A percentile compares a stretch with the other conserved stretches of the same genome.
Conservation (phyloP, 1,140 invertebrate genomes). For the Drosophila saltans region DNA sequence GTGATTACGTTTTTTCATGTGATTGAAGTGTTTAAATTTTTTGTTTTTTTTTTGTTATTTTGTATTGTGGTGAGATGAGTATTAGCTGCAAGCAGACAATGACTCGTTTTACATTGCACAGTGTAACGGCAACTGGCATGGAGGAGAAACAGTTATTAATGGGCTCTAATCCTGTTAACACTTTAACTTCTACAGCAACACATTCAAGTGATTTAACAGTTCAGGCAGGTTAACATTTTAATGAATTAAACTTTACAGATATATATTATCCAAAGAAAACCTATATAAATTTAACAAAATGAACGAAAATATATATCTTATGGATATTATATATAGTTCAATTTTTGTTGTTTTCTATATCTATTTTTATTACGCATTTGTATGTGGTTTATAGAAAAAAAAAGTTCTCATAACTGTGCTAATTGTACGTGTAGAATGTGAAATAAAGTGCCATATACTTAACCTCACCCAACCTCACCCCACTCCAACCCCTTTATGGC, state of each 20-base stretch:
- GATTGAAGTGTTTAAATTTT: constrained; percentile 1
- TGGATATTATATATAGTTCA: too few relatives aligned
- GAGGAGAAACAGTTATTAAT: neutral
- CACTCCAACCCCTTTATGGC: neutral
- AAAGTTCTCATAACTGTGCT: constrained; percentile 3
- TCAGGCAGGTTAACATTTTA: neutral
- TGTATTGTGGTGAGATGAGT: neutral
- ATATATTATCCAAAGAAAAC: too few relatives aligned
- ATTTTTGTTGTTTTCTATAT: too few relatives aligned
- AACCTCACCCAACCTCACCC: neutral
- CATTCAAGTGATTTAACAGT: neutral
- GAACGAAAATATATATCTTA: too few relatives aligned
- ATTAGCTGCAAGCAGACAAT: neutral
- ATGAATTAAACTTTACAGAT: too few relatives aligned
- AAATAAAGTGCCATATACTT: neutral
- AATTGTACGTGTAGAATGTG: constrained; percentile 11
- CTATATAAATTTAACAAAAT: too few relatives aligned
- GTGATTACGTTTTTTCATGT: neutral
- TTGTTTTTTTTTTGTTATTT: neutral
- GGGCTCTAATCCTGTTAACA: neutral
- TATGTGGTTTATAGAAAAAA: neutral
- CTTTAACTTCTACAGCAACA: neutral
- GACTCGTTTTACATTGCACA: constrained; percentile 5
- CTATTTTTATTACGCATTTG: neutral
- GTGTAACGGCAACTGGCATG: neutral